Evolutionary conservation across 1,140 invertebrate species (phyloP).

Genomic region (Hyphantria cunea): DNA sequence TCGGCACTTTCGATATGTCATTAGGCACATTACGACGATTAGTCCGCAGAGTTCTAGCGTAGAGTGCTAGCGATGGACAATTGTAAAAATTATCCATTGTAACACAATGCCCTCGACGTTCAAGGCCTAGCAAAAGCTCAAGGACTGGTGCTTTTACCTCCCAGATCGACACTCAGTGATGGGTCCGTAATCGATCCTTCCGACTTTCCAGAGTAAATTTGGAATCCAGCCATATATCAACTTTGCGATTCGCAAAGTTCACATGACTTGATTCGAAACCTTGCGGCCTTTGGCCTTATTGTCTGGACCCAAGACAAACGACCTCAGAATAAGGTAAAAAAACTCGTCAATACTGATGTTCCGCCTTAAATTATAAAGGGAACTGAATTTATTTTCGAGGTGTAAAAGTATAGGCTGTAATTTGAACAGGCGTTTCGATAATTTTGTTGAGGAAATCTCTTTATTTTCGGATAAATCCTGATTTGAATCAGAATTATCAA

Average conservation of each 20-base stretch:
- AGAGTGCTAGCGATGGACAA: slow-evolving; percentile 34
- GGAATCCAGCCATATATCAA: slow-evolving; percentile 28
- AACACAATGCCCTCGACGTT: slow-evolving; percentile 18
- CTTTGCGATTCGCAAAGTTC: slow-evolving; percentile 33
- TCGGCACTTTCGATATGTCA: slow-evolving; percentile 18
- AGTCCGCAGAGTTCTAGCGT: slow-evolving; percentile 30
- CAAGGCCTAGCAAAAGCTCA: slow-evolving; percentile 5
- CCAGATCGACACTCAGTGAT: slow-evolving; percentile 11
- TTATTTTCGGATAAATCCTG: background rate
- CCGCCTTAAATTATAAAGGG: slow-evolving; percentile 8
- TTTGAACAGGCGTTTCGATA: background rate
- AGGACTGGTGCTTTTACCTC: slow-evolving; percentile 17
- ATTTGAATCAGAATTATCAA: slow-evolving; percentile 10
- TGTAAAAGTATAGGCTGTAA: slow-evolving; percentile 9
- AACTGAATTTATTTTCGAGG: slow-evolving; percentile 5
- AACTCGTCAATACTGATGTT: slow-evolving; percentile 30
- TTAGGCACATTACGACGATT: slow-evolving; percentile 20
- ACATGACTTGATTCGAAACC: slow-evolving; percentile 33
- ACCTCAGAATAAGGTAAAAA: slow-evolving; percentile 32
- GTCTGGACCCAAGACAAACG: slow-evolving; percentile 22
- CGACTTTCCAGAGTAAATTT: slow-evolving; percentile 30
- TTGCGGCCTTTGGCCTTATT: slow-evolving; percentile 20
- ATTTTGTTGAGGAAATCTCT: no score
- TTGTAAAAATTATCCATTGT: slow-evolving; percentile 40
- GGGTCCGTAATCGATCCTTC: background rate